A percentile compares a stretch with the other conserved stretches of the same genome.
Conservation (phyloP, 2,797 vertebrate genomes). For the Brachymystax lenok region DNA sequence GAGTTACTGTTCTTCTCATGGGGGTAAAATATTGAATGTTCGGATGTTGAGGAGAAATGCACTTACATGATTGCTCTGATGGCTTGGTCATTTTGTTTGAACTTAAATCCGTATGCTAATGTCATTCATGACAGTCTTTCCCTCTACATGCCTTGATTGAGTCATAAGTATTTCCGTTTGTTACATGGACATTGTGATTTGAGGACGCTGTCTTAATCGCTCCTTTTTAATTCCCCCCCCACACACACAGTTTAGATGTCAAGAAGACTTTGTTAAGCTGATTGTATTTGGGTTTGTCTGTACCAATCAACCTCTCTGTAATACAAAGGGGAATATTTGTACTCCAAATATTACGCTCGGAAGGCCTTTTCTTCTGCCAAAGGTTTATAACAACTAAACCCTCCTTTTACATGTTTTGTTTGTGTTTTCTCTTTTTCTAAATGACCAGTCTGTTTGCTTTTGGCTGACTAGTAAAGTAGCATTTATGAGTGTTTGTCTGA, state of each 20-base stretch:
- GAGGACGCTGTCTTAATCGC: background rate
- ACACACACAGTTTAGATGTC: constrained; percentile 1
- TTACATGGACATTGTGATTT: background rate
- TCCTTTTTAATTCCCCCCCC: background rate
- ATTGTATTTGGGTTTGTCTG: background rate
- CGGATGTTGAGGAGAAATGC: constrained; percentile 20
- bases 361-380: constrained; percentile 29
- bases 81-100: constrained; percentile 12
- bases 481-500: constrained; percentile 11
- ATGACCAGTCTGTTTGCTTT: constrained; percentile 10
- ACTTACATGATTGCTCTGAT: constrained; percentile 24
- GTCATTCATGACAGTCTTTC: background rate
- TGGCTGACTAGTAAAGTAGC: too few relatives aligned
- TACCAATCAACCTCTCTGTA: background rate
- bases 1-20: constrained; percentile 3
- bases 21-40: background rate
- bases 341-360: constrained; percentile 30
- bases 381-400: background rate
- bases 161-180: background rate
- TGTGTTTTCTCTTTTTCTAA: constrained; percentile 1
- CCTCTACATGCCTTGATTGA: background rate
- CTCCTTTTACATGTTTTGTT: background rate
- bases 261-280: background rate
- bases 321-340: background rate
- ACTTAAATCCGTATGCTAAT: constrained; percentile 3